Percentiles rank a stretch among this genome's conserved stretches.
phyloP scores from a whole-genome alignment of 1,140 invertebrate species.

The Pseudobourletiella spinata region DNA sequence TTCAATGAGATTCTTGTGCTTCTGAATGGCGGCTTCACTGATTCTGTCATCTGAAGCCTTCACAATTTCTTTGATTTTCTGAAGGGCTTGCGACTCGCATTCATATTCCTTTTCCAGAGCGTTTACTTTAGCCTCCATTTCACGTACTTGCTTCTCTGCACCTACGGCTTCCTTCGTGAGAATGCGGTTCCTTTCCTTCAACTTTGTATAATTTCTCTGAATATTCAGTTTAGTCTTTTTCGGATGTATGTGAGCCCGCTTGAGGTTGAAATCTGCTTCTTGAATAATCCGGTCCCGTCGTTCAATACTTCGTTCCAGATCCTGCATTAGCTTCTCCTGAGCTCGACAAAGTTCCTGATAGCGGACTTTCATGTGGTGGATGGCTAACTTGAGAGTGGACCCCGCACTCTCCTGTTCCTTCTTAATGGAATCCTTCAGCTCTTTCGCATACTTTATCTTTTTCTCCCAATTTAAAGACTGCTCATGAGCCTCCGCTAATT shows the following conservation, averaged over 20 bases:
- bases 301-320: conserved; percentile 63
- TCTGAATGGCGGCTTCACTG: conserved; percentile 22
- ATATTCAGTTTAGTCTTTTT: conserved; percentile 29
- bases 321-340: conserved; percentile 62
- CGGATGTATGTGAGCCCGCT: conserved; percentile 38
- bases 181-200: conserved; percentile 22
- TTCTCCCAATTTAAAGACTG: conserved; percentile 68
- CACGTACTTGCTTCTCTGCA: conserved; percentile 26
- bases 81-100: conserved; percentile 10
- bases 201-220: conserved; percentile 21
- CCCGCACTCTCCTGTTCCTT: conserved; percentile 49
- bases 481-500: conserved; percentile 53
- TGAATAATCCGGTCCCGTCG: conserved; percentile 58
- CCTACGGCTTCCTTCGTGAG: conserved; percentile 30
- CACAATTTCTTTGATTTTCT: conserved; percentile 20
- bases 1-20: conserved; percentile 35
- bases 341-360: conserved; percentile 57
- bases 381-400: conserved; percentile 63
- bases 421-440: conserved; percentile 56
- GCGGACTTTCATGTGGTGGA: conserved; percentile 69
- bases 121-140: conserved; percentile 17
- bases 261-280: conserved; percentile 49
- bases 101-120: conserved; percentile 21
- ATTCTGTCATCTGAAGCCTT: conserved; percentile 24
- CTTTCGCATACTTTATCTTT: conserved; percentile 56